phyloP scores from a whole-genome alignment of 2,797 vertebrate genomes.

The Apogon talboti region DNA sequence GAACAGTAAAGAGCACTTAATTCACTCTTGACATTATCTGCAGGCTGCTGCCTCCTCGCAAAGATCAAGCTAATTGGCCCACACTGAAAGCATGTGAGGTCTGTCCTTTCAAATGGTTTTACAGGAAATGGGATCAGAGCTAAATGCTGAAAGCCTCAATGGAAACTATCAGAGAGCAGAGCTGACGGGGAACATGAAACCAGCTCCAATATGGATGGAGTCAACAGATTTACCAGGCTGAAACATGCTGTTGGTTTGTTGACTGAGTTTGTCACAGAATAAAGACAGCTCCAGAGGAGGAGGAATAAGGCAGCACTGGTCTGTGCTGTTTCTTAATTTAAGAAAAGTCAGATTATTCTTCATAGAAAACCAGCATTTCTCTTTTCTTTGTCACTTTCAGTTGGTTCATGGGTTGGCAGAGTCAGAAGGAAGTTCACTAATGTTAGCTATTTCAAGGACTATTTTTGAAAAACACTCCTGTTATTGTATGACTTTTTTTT shows the following conservation, averaged over 20 bases:
- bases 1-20: constrained; percentile 35
- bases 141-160: not conserved
- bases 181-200: not conserved
- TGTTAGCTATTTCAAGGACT: too few relatives aligned
- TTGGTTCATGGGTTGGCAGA: too few relatives aligned
- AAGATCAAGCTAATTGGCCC: constrained; percentile 58
- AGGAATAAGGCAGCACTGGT: too few relatives aligned
- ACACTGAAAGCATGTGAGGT: constrained; percentile 43
- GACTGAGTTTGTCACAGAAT: not conserved
- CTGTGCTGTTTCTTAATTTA: too few relatives aligned
- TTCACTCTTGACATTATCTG: constrained; percentile 60
- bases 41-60: constrained; percentile 48
- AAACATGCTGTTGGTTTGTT: not conserved
- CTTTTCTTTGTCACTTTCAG: too few relatives aligned
- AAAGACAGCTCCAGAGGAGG: not conserved
- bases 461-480: too few relatives aligned
- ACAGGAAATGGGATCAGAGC: constrained; percentile 11
- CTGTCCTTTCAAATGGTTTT: constrained; percentile 10
- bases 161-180: not conserved
- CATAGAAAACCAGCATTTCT: too few relatives aligned
- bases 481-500: too few relatives aligned
- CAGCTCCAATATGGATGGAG: not conserved
- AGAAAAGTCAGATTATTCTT: too few relatives aligned
- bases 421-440: too few relatives aligned
- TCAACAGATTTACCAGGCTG: not conserved